phyloP scores from a whole-genome alignment of 2,797 vertebrate genomes.

The Acipenser ruthenus region DNA sequence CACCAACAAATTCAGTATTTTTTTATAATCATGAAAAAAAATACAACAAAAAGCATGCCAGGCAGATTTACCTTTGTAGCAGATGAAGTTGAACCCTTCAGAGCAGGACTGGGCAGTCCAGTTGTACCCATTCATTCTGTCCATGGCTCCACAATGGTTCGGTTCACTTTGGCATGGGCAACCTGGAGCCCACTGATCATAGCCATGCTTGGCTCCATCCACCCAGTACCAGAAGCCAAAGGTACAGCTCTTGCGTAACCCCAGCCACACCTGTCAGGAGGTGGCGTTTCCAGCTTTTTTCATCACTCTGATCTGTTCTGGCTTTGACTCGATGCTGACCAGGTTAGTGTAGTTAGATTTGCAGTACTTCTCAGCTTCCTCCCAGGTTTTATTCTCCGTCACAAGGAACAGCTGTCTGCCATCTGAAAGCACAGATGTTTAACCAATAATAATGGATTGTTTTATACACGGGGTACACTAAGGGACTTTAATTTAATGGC shows the following conservation, averaged over 20 bases:
- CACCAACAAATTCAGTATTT: too few species aligned
- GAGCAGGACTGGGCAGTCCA: slow-evolving; percentile 13
- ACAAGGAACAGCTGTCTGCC: slow-evolving; percentile 7
- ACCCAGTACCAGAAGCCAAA: slow-evolving; percentile 16
- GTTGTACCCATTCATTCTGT: not conserved
- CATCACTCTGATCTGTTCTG: slow-evolving; percentile 13
- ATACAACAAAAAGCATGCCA: too few species aligned
- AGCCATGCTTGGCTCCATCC: slow-evolving; percentile 3
- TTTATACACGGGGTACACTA: too few species aligned
- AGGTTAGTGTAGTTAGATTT: slow-evolving; percentile 10
- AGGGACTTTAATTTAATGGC: too few species aligned
- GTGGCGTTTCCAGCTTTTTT: not conserved
- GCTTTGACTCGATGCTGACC: slow-evolving; percentile 18
- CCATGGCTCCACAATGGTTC: not conserved
- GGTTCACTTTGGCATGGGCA: not conserved
- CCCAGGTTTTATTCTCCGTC: slow-evolving; percentile 14
- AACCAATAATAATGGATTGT: too few species aligned
- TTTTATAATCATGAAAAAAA: too few species aligned
- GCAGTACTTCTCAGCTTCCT: slow-evolving; percentile 14
- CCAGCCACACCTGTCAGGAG: slow-evolving; percentile 20
- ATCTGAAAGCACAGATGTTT: too few species aligned
- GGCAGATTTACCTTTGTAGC: not conserved
- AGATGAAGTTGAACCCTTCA: slow-evolving; percentile 18
- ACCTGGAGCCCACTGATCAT: slow-evolving; percentile 16
- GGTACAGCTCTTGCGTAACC: slow-evolving; percentile 5